These are phyloP conservation scores for Lepidothrix coronata DNA, from an alignment of 2,113 vertebrate species.

Conservation along the genomic window DNA sequence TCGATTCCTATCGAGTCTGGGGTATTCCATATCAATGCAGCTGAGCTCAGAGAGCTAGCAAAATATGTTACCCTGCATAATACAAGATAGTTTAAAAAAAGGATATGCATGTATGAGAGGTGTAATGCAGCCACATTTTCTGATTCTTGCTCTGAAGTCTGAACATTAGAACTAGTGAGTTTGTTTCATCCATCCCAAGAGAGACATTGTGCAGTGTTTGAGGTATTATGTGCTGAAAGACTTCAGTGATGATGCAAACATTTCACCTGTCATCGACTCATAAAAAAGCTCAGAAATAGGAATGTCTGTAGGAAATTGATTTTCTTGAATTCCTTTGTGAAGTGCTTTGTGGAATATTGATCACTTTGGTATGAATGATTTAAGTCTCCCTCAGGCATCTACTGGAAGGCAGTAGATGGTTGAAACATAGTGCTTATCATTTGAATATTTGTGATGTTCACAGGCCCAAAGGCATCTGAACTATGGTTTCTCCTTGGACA, in stretches of 20 bases:
- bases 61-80: neutral
- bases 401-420: neutral
- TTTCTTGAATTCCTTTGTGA: conserved; percentile 69
- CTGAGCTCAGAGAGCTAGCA: neutral
- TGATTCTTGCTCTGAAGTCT: neutral
- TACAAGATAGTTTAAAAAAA: neutral
- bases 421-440: neutral
- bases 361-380: conserved; percentile 48
- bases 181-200: conserved; percentile 19
- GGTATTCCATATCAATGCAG: neutral
- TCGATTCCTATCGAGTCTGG: neutral
- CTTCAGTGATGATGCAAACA: conserved; percentile 56
- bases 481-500: neutral
- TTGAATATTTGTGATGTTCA: neutral
- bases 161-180: neutral
- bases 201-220: conserved; percentile 2
- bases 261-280: conserved; percentile 69
- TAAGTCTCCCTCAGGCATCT: neutral
- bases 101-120: neutral
- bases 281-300: conserved; percentile 57
- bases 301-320: conserved; percentile 62
- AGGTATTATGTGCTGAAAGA: conserved; percentile 57
- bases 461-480: neutral
- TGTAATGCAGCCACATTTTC: neutral
- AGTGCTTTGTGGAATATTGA: conserved; percentile 63